Conservation (phyloP, 2,888 invertebrate genomes). For the Pharmacophagus antenor region DNA sequence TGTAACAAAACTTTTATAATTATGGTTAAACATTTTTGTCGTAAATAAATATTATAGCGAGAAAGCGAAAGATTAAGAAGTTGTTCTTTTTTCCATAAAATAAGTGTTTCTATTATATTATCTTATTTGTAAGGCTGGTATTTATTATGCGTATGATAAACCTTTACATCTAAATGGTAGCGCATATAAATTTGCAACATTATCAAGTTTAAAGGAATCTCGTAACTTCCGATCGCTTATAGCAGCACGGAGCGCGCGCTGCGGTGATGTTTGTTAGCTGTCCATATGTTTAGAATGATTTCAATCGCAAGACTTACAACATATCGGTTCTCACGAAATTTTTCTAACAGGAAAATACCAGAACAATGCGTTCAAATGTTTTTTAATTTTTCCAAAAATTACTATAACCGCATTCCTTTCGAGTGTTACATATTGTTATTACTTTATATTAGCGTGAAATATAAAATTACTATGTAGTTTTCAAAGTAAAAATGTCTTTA, state of each 20-base stretch:
- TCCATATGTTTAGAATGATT: slow-evolving; percentile 10
- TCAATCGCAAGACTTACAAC: slow-evolving; percentile 18
- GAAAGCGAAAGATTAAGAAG: too few relatives aligned
- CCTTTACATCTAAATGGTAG: neutral
- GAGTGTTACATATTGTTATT: neutral
- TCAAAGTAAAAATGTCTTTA: slow-evolving; percentile 18
- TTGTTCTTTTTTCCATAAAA: too few relatives aligned
- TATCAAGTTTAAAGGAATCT: neutral
- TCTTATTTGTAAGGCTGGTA: too few relatives aligned
- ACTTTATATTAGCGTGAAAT: neutral
- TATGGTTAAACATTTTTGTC: too few relatives aligned
- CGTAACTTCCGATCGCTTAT: neutral
- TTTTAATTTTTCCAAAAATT: slow-evolving; percentile 5
- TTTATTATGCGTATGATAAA: neutral
- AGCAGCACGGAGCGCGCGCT: neutral
- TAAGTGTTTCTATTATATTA: too few relatives aligned
- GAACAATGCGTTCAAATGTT: slow-evolving; percentile 13
- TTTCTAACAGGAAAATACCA: slow-evolving; percentile 25
- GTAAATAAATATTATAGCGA: too few relatives aligned
- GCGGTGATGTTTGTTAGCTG: neutral
- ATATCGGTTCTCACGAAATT: slow-evolving; percentile 14
- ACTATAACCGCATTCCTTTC: slow-evolving; percentile 14
- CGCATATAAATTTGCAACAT: neutral
- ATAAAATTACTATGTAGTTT: neutral
- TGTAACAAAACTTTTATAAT: neutral